A percentile compares a stretch with the other conserved stretches of the same genome.
Conservation (phyloP, 2,113 vertebrate species). For the Ondatra zibethicus region DNA sequence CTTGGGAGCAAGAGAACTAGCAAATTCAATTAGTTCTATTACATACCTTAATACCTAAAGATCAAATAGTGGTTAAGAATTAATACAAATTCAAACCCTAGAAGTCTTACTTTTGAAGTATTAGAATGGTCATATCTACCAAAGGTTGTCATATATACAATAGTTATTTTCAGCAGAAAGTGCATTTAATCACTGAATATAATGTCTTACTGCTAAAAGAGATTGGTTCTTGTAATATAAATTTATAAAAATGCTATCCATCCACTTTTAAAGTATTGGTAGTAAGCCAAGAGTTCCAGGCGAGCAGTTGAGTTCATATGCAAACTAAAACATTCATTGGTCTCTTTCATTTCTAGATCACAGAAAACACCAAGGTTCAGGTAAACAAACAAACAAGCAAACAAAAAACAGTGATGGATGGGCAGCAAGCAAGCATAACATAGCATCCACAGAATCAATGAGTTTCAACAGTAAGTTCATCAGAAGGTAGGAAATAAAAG, state of each 20-base stretch:
- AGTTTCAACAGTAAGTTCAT: not conserved
- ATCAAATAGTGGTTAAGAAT: slow-evolving; percentile 37
- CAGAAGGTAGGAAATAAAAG: not conserved
- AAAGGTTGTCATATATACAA: slow-evolving; percentile 27
- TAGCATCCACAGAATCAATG: not conserved
- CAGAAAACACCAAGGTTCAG: not conserved
- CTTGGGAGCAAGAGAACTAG: not conserved
- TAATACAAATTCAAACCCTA: not conserved
- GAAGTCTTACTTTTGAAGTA: not conserved
- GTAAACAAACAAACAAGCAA: not conserved
- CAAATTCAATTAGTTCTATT: slow-evolving; percentile 55
- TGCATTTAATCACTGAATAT: slow-evolving; percentile 31
- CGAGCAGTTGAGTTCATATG: not conserved
- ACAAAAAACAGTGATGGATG: not conserved
- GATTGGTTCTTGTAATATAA: not conserved
- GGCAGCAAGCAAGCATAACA: not conserved
- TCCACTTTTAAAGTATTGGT: not conserved
- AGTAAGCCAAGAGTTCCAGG: not conserved
- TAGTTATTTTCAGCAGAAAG: slow-evolving; percentile 62
- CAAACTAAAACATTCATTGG: not conserved
- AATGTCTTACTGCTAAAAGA: slow-evolving; percentile 39
- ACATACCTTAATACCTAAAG: slow-evolving; percentile 54
- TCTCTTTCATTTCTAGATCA: not conserved
- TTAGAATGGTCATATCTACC: not conserved
- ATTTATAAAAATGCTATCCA: not conserved